Percentiles rank a stretch among this genome's conserved stretches.
Evolutionary conservation across 1,140 invertebrate genomes (phyloP).

Genomic region (Sycobia sp.): DNA sequence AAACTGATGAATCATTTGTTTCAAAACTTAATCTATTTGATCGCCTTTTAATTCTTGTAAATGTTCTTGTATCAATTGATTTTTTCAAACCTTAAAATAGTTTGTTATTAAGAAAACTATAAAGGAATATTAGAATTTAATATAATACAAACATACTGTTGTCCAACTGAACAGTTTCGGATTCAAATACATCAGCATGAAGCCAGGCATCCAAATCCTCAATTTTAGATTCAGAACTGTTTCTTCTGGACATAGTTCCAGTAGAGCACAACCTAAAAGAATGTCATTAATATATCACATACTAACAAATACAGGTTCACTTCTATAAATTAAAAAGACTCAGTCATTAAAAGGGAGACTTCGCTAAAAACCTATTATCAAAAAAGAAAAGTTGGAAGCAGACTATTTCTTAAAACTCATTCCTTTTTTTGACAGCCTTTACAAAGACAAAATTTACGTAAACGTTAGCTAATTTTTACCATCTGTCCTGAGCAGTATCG

Average conservation of each 20-base stretch:
- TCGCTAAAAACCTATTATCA: no score
- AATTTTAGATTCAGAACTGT: slow-evolving; percentile 12
- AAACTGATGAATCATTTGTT: background rate
- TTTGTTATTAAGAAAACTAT: background rate
- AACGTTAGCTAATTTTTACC: slow-evolving; percentile 8
- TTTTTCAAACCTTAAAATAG: slow-evolving; percentile 36
- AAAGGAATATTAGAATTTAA: slow-evolving; percentile 11
- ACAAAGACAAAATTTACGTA: slow-evolving; percentile 6
- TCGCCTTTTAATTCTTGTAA: slow-evolving; percentile 58
- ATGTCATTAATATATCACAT: background rate
- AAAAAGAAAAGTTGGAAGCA: no score
- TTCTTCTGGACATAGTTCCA: slow-evolving; percentile 1
- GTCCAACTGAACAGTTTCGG: background rate
- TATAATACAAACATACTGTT: slow-evolving; percentile 3
- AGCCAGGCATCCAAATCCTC: slow-evolving; percentile 30
- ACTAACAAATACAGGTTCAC: background rate
- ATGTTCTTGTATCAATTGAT: slow-evolving; percentile 59
- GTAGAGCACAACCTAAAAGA: slow-evolving; percentile 17
- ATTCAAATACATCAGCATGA: slow-evolving; percentile 14
- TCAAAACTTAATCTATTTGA: slow-evolving; percentile 26
- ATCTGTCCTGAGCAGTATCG: slow-evolving; percentile 26
- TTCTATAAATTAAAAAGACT: no score
- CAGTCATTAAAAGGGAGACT: no score
- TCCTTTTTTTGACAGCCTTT: no score
- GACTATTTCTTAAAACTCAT: no score